A percentile compares a stretch with the other conserved stretches of the same genome.
These are phyloP conservation scores for Lathronympha strigana DNA, from an alignment of 2,888 invertebrate genomes.

Conservation along the genomic window DNA sequence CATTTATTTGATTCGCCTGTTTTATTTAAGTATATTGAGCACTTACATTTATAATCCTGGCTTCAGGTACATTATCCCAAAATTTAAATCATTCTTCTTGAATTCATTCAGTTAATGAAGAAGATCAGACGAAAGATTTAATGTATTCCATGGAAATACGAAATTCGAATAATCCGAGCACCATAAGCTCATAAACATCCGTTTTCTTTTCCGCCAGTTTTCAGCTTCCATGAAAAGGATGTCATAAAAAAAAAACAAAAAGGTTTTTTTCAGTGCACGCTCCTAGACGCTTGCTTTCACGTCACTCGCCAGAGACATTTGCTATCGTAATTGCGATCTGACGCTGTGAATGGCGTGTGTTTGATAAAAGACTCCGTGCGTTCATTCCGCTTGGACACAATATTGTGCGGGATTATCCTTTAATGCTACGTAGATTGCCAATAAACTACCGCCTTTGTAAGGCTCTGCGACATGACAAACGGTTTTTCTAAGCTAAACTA, in stretches of 20 bases:
- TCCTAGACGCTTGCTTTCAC: constrained; percentile 53
- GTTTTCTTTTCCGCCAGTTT: constrained; percentile 42
- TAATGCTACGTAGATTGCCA: constrained; percentile 39
- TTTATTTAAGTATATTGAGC: too few relatives aligned
- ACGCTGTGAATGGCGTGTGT: constrained; percentile 56
- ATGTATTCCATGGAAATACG: too few relatives aligned
- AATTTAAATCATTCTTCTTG: too few relatives aligned
- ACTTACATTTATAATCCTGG: too few relatives aligned
- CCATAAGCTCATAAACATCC: constrained; percentile 34
- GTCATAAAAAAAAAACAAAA: constrained; percentile 44
- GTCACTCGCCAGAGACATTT: constrained; percentile 55
- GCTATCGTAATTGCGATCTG: constrained; percentile 65
- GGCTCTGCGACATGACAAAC: constrained; percentile 7
- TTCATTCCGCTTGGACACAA: constrained; percentile 41
- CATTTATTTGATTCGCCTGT: too few relatives aligned
- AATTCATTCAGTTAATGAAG: too few relatives aligned
- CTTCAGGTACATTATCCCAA: too few relatives aligned
- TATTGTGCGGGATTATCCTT: constrained; percentile 43
- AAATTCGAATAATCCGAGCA: not conserved
- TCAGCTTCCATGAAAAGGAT: constrained; percentile 39
- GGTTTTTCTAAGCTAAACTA: constrained; percentile 13
- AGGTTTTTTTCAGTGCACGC: constrained; percentile 51
- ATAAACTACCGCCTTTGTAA: constrained; percentile 31
- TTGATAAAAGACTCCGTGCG: constrained; percentile 49
- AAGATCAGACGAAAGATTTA: too few relatives aligned